Conservation (phyloP, 2,888 invertebrate species). For the Pheosia gnoma region DNA sequence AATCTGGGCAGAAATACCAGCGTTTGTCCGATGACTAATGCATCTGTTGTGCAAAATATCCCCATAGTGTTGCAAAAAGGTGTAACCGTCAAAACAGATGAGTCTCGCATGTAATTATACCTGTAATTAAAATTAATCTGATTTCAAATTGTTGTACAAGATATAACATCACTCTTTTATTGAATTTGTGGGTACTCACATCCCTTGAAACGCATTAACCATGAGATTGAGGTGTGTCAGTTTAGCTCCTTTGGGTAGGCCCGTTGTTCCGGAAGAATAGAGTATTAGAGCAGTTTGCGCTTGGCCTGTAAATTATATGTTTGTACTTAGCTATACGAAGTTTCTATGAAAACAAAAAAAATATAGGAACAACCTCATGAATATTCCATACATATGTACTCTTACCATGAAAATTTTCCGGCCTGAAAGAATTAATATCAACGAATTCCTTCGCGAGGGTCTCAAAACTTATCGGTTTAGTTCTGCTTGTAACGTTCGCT, state of each 20-base stretch:
- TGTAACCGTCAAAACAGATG: conserved; percentile 43
- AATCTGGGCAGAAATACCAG: conserved; percentile 55
- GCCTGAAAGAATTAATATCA: conserved; percentile 22
- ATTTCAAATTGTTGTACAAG: neutral
- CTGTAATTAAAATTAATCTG: neutral
- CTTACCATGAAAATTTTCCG: conserved; percentile 27
- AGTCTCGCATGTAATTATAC: neutral
- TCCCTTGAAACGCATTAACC: conserved; percentile 44
- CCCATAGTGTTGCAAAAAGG: conserved; percentile 69
- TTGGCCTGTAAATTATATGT: conserved; percentile 32
- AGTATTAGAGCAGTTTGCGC: conserved; percentile 57
- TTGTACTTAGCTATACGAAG: neutral
- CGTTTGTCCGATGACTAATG: conserved; percentile 42
- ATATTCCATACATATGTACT: conserved; percentile 1
- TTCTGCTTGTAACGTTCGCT: conserved; percentile 10
- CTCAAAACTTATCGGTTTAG: conserved; percentile 19
- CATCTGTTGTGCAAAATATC: conserved; percentile 41
- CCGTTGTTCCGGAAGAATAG: conserved; percentile 71
- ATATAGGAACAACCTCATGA: neutral
- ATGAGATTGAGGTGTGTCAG: conserved; percentile 65
- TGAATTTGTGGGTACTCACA: conserved; percentile 45
- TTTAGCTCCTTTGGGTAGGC: conserved; percentile 64
- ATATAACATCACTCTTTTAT: no score
- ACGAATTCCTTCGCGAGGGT: conserved; percentile 19
- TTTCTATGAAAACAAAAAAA: neutral